Base-by-base conservation (phyloP, 2,113 vertebrate genomes). In the Larimichthys polyactis region DNA sequence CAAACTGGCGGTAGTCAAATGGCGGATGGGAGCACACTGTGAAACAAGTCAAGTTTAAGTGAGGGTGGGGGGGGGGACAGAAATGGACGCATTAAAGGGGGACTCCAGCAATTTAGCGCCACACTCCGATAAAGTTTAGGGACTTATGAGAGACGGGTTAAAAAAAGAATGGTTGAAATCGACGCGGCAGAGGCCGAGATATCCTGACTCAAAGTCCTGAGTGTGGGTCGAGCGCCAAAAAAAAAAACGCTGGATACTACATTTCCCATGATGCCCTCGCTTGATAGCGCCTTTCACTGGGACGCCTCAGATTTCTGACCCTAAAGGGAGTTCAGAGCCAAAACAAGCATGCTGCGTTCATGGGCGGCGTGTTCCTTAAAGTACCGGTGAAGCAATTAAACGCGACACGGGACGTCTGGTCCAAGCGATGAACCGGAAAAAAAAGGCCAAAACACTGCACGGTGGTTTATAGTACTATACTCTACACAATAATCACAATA, bases 1-100 rank as follows among this genome's bases (percentile, higher is more conserved):
- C 91, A 91, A 81, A 91, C 80, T 81, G 89, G 80, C 78, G 79
- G 86, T 71, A 90, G 88, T 86, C 89, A 84, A 89, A 91, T 83
- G 88, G 88, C 79, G 79, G 89, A 91, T 66, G 85, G 86, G 85
- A 92, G 82, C 82, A 84, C 84, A 82, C 87, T 76, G 82, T 73
- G 88, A 87, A 91, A 91, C 85, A 78, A 90, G 88, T 89, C 82
- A 91, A 94, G 89, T 90, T 87, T 27, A 27, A 27, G 27, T 2
- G 27, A 27, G 27, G 84, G 76, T 74, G 68, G 36, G 7, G 36
- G 36, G 8, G 7, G 36, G 36, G 36, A 40, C 36, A 67, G 58
- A 73, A 87, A 70, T 71, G 71, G 78, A 81, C 74, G 75, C 74
- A 63, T 81, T 79, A 82, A 71, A 88, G 85, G 68, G 59, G 36